A percentile compares a stretch with the other conserved stretches of the same genome.
Evolutionary conservation across 30 jellyfish, hydroid and myxozoan genomes (phyloP).

Genomic region (Aurelia sp.): DNA sequence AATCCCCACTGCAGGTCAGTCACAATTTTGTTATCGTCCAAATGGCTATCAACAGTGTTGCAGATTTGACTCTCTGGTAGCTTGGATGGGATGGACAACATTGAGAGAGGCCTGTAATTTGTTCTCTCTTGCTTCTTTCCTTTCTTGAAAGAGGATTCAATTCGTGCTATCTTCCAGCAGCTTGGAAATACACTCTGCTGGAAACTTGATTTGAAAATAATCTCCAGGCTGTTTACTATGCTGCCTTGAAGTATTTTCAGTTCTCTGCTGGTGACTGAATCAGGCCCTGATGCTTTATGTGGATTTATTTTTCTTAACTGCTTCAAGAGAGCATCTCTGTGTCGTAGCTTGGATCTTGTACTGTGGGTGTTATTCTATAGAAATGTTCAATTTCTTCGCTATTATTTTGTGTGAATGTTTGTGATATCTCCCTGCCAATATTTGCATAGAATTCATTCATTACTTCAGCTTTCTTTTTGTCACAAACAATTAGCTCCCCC

Average conservation of each 20-base stretch:
- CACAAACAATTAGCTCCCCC: not conserved
- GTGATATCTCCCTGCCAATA: conserved; percentile 39
- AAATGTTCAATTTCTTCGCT: not conserved
- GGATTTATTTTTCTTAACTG: no score
- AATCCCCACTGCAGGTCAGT: conserved; percentile 70
- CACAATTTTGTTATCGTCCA: conserved; percentile 31
- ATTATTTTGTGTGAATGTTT: conserved; percentile 3
- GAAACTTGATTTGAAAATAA: no score
- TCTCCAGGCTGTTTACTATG: no score
- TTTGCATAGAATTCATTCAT: conserved; percentile 40
- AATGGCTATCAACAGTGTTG: conserved; percentile 26
- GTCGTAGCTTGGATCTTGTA: not conserved
- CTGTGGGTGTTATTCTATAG: conserved; percentile 40
- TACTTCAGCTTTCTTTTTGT: conserved; percentile 30
- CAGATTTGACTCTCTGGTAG: conserved; percentile 57
- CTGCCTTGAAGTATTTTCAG: no score
- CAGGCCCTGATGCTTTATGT: no score
- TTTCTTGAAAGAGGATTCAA: no score
- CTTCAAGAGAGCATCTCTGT: not conserved
- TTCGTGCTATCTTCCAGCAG: no score
- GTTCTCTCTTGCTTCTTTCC: no score
- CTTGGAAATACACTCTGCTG: no score
- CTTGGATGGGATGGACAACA: conserved; percentile 59
- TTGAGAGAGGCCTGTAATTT: conserved; percentile 22
- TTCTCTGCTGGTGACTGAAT: no score